These are phyloP conservation scores for Pseudopleuronectes americanus DNA, from an alignment of 2,797 vertebrate species.

Conservation along the genomic window DNA sequence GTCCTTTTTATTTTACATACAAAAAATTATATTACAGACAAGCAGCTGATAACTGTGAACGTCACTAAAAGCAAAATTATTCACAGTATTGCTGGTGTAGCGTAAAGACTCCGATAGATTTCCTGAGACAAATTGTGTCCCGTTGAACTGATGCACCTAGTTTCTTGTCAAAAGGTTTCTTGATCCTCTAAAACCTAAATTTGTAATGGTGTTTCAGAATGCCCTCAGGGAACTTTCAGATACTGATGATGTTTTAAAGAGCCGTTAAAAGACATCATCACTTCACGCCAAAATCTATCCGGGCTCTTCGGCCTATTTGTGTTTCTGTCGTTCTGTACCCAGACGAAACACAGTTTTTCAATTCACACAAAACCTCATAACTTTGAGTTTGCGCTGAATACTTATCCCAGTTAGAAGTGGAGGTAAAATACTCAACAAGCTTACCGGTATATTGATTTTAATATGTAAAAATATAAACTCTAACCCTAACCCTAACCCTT, in stretches of 20 bases:
- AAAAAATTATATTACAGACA: not conserved
- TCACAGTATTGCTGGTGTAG: too few relatives aligned
- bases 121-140: not conserved
- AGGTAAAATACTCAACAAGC: not conserved
- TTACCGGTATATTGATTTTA: not conserved
- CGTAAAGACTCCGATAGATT: not conserved
- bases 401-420: not conserved
- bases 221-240: too few relatives aligned
- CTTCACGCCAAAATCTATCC: not conserved
- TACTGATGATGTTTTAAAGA: not conserved
- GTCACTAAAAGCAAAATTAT: not conserved
- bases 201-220: not conserved
- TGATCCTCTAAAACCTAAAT: not conserved
- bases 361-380: not conserved
- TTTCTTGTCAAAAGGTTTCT: not conserved
- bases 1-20: not conserved
- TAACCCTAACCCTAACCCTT: too few relatives aligned
- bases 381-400: not conserved
- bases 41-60: not conserved
- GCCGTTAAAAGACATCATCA: not conserved
- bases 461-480: not conserved
- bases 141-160: not conserved
- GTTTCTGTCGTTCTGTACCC: conserved; percentile 2
- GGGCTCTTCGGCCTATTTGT: conserved; percentile 6
- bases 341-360: not conserved